Conservation (phyloP, 2,797 vertebrate species). For the Setipinna tenuifilis region DNA sequence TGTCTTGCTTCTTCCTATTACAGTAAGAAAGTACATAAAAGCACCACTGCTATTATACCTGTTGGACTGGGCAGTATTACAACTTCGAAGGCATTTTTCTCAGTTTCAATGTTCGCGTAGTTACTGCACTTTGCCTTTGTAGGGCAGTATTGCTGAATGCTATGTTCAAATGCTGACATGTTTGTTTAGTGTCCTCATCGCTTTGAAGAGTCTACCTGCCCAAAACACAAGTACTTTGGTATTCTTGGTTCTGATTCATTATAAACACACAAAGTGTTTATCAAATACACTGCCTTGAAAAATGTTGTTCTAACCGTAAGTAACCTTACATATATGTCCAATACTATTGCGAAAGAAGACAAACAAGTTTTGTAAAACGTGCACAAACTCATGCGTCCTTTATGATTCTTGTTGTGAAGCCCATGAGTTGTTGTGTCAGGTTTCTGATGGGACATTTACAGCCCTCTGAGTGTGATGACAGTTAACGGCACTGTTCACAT, state of each 20-base stretch:
- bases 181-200: neutral
- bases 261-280: neutral
- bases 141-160: no score
- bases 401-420: neutral
- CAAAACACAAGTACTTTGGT: neutral
- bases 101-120: no score
- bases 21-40: no score
- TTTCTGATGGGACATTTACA: neutral
- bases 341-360: neutral
- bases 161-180: no score
- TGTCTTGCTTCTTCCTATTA: no score
- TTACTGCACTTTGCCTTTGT: no score
- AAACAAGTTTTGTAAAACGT: no score
- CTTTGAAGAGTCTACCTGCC: neutral
- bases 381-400: neutral
- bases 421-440: no score
- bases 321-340: neutral
- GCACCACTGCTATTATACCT: no score
- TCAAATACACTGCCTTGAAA: neutral
- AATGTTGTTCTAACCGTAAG: neutral
- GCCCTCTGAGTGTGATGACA: neutral
- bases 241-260: neutral
- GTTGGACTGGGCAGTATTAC: no score
- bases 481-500: neutral
- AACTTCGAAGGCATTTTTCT: no score